Conservation (phyloP, 1,140 invertebrate species). For the Conus betulinus region DNA sequence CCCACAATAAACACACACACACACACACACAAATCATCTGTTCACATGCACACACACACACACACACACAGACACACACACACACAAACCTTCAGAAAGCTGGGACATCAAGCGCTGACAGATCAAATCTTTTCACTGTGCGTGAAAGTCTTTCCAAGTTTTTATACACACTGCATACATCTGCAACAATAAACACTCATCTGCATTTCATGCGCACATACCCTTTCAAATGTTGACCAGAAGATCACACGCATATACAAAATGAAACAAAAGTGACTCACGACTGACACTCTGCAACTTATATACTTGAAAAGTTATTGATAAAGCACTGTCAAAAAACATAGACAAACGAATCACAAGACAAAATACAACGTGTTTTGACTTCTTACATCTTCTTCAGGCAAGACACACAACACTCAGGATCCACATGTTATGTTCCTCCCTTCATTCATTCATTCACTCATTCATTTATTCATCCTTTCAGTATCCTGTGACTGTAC, state of each 20-base stretch:
- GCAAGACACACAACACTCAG: no score
- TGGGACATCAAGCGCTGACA: constrained; percentile 37
- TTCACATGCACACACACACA: neutral
- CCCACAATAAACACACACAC: no score
- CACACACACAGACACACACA: neutral
- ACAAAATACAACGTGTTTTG: no score
- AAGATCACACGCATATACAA: neutral
- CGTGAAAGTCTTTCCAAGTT: constrained; percentile 43
- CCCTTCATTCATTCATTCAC: no score
- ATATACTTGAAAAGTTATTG: no score
- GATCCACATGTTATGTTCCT: no score
- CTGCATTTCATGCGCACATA: neutral
- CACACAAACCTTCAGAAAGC: constrained; percentile 38
- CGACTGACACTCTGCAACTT: neutral
- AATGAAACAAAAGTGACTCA: neutral
- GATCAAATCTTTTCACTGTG: constrained; percentile 39
- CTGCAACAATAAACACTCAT: neutral
- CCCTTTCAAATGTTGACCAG: neutral
- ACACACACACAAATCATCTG: no score
- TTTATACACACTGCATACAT: constrained; percentile 24
- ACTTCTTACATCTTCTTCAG: no score
- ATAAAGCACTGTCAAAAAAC: no score
- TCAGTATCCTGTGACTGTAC: no score
- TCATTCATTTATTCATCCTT: no score
- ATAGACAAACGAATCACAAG: no score